Evolutionary conservation across 2,797 vertebrate species (phyloP).

Genomic region (Helarctos malayanus): DNA sequence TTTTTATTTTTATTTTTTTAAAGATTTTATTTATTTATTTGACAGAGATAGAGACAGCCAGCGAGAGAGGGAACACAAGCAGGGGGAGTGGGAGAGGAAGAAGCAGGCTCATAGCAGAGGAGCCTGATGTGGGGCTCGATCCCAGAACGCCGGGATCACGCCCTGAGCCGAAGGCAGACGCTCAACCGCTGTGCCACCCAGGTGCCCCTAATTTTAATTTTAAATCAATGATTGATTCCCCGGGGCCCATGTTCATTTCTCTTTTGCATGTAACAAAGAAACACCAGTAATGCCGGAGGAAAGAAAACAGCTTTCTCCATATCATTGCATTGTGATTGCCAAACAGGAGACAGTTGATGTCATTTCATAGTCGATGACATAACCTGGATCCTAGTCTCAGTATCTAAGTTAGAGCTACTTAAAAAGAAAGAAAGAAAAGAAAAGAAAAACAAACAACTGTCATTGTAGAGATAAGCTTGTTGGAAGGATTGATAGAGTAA

Average conservation of each 20-base stretch:
- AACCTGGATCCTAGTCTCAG: neutral
- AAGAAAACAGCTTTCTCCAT: neutral
- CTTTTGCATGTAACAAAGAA: neutral
- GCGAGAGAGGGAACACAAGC: no score
- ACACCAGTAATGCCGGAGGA: neutral
- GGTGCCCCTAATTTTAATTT: constrained; percentile 27
- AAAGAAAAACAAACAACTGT: neutral
- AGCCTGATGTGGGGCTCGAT: no score
- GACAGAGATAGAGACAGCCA: no score
- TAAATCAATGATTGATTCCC: neutral
- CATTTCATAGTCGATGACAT: neutral
- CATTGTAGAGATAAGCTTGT: neutral
- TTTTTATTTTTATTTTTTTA: no score
- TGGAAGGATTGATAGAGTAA: neutral
- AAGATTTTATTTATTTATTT: no score
- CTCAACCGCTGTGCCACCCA: no score
- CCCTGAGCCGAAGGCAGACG: no score
- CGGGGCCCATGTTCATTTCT: neutral
- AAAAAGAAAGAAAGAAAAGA: neutral
- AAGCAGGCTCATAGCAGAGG: no score
- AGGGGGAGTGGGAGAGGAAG: no score
- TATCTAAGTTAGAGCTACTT: neutral
- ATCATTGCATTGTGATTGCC: neutral
- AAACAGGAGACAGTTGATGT: neutral
- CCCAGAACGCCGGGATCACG: no score